These are phyloP conservation scores for Drosophila emarginata DNA, from an alignment of 2,888 invertebrate species.

Conservation along the genomic window DNA sequence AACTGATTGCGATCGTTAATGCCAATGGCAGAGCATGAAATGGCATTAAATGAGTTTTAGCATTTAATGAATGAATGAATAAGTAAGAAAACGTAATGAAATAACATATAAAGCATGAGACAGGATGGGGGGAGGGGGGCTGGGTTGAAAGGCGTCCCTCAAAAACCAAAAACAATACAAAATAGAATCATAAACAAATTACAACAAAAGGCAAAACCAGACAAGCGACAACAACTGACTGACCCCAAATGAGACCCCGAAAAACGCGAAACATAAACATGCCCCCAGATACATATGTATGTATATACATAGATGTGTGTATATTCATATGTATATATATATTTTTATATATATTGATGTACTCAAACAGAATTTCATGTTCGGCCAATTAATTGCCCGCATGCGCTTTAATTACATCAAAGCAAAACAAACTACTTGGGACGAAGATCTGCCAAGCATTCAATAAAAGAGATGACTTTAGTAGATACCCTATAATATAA, in stretches of 20 bases:
- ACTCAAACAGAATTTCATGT: slow-evolving; percentile 53
- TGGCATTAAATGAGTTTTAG: slow-evolving; percentile 44
- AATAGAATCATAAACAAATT: slow-evolving; percentile 29
- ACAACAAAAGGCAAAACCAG: slow-evolving; percentile 30
- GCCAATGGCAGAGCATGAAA: slow-evolving; percentile 47
- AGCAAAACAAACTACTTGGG: slow-evolving; percentile 29
- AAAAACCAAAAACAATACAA: slow-evolving; percentile 36
- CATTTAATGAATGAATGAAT: slow-evolving; percentile 65
- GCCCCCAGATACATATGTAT: slow-evolving; percentile 1
- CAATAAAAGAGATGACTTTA: not conserved
- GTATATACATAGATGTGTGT: not conserved
- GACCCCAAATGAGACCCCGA: slow-evolving; percentile 37
- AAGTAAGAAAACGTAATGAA: slow-evolving; percentile 35
- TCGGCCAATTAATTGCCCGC: slow-evolving; percentile 69
- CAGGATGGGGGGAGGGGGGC: not conserved
- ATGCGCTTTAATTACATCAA: slow-evolving; percentile 69
- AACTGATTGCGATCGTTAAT: not conserved
- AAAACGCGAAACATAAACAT: slow-evolving; percentile 13
- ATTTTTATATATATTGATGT: slow-evolving; percentile 3
- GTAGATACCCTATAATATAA: slow-evolving; percentile 8
- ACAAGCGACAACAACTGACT: slow-evolving; percentile 23
- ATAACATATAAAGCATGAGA: not conserved
- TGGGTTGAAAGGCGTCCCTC: too few species aligned
- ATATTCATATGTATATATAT: not conserved
- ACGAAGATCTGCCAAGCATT: not conserved